Conservation (phyloP, 2,113 vertebrate species). For the Apaloderma vittatum region DNA sequence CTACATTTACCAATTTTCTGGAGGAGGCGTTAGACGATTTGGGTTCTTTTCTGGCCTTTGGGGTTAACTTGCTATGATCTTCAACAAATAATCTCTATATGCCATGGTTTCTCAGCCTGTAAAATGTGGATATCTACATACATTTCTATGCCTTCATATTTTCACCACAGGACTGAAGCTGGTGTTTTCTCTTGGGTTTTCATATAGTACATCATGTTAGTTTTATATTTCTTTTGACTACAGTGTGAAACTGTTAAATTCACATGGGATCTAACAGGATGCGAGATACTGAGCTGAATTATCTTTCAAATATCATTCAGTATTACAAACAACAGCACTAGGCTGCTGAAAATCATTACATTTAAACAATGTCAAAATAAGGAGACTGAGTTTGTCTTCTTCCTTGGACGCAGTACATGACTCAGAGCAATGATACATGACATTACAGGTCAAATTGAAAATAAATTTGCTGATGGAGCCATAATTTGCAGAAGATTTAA, state of each 20-base stretch:
- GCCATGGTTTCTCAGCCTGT: not conserved
- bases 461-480: constrained; percentile 31
- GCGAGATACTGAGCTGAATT: constrained; percentile 10
- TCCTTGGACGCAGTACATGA: constrained; percentile 22
- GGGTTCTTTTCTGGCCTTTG: not conserved
- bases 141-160: not conserved
- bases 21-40: not conserved
- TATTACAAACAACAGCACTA: constrained; percentile 13
- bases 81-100: not conserved
- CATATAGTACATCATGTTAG: not conserved
- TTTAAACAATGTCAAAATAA: constrained; percentile 48
- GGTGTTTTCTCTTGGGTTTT: not conserved
- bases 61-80: not conserved
- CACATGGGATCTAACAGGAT: constrained; percentile 9
- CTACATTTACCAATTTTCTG: not conserved
- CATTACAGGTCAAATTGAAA: constrained; percentile 43
- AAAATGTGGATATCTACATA: not conserved
- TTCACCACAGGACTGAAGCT: not conserved
- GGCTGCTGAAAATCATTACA: constrained; percentile 20
- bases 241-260: not conserved
- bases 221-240: not conserved
- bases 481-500: constrained; percentile 39
- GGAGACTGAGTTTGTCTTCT: constrained; percentile 25
- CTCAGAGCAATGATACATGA: not conserved
- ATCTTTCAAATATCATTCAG: constrained; percentile 39